These are phyloP conservation scores for Oncorhynchus tshawytscha DNA, from an alignment of 2,113 vertebrate species.

Conservation along the genomic window DNA sequence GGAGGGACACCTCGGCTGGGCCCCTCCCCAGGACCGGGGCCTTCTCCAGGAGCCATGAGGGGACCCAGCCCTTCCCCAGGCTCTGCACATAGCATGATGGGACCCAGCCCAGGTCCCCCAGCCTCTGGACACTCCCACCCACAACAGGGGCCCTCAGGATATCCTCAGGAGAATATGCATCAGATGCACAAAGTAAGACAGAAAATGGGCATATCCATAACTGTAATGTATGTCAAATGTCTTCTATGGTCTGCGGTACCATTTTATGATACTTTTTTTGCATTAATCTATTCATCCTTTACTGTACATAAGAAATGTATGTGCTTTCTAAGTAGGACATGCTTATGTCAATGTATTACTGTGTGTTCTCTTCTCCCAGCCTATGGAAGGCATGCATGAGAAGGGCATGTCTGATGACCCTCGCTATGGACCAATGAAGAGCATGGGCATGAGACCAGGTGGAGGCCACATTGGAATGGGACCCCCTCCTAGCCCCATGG, in stretches of 20 bases:
- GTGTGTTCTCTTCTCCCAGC: constrained; percentile 63
- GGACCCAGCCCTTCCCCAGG: constrained; percentile 90
- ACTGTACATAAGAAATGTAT: no score
- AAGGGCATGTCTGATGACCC: constrained; percentile 89
- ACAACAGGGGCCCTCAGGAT: constrained; percentile 85
- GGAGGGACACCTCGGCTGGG: constrained; percentile 90
- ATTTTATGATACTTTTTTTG: no score
- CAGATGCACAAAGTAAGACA: constrained; percentile 89
- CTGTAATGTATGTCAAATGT: no score
- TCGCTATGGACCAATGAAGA: constrained; percentile 90
- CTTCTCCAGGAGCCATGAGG: constrained; percentile 85
- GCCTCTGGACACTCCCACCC: constrained; percentile 84
- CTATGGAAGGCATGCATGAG: constrained; percentile 92
- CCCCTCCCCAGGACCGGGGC: constrained; percentile 91
- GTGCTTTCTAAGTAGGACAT: no score
- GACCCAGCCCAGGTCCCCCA: constrained; percentile 90
- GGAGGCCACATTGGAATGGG: constrained; percentile 84
- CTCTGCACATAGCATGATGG: constrained; percentile 94
- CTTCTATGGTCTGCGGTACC: no score
- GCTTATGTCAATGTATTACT: background rate
- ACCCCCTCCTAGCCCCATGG: constrained; percentile 95
- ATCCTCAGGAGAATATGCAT: constrained; percentile 91
- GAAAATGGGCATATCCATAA: background rate
- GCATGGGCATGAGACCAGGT: constrained; percentile 86
- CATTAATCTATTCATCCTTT: no score